Evolutionary conservation across 2,888 invertebrate genomes (phyloP), one percentile per base, ranked within the genome.

Genomic region (Auanema sp.): DNA sequence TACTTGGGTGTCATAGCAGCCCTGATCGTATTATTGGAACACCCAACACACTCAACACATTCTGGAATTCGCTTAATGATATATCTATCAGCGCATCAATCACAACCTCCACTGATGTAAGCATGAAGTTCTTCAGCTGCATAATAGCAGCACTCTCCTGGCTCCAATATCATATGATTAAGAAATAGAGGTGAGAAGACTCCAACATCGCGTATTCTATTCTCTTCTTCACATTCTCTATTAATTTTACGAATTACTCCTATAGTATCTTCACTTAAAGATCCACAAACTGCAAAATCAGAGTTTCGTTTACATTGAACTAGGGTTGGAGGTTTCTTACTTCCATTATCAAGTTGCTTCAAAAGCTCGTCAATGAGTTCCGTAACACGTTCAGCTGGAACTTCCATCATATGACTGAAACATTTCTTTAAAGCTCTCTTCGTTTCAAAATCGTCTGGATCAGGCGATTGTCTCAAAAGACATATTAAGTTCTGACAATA

Each of bases 1-100:
- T 89, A 90, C 85, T 98, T 98, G 8, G 93, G 92, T 0, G 98
- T 98, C 3, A 98, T 87, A 0, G 97, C 98, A 0, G 96, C 97
- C 67, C 98, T 88, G 0, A 98, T 91, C 4, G 96, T 95, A 86
- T 98, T 98, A 86, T 98, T 97, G 0, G 97, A 97, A 83, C 93
- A 92, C 0, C 97, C 94, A 94, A 98, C 98, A 84, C 94, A 95
- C 86, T 98, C 98, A 54, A 99, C 88, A 83, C 96, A 96, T 86
- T 98, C 97, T 92, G 84, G 47, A 80, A 47, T 8, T 47, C 21
- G 5, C 21, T 8, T 18, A 16, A 21, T 21, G 16, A 18, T 47
- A 47, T 47, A 5, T 47, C 21, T 47, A 47, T 47, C 21, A 24
- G 14, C 40, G 14, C n/a, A 14, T 18, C 33, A 33, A 25, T 1